A percentile compares a stretch with the other conserved stretches of the same genome.
phyloP scores from a whole-genome alignment of 1,140 invertebrate species.

The Aphelinus atriplicis region DNA sequence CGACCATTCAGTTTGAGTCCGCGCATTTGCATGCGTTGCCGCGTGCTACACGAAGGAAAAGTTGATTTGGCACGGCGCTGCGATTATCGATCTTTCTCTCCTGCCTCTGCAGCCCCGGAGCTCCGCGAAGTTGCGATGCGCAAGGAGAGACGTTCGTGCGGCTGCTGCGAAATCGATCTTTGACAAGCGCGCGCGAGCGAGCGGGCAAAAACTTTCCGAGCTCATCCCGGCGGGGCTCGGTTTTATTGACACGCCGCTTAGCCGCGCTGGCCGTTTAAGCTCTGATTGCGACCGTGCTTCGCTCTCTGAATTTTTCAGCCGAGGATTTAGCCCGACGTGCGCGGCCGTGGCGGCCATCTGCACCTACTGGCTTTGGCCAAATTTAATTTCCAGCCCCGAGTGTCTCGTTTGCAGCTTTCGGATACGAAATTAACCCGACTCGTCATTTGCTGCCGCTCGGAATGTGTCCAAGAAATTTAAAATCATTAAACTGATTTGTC shows the following conservation, averaged over 20 bases:
- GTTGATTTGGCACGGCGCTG: conserved; percentile 22
- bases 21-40: conserved; percentile 18
- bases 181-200: background rate
- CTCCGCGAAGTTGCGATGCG: too few relatives aligned
- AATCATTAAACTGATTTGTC: too few relatives aligned
- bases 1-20: conserved; percentile 1
- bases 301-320: background rate
- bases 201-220: conserved; percentile 9
- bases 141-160: too few relatives aligned
- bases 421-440: too few relatives aligned
- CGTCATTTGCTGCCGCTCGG: too few relatives aligned
- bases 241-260: conserved; percentile 16
- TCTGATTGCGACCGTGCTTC: background rate
- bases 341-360: too few relatives aligned
- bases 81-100: conserved; percentile 34
- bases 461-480: too few relatives aligned
- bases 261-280: too few relatives aligned
- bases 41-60: background rate
- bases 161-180: conserved; percentile 12
- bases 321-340: background rate
- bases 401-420: too few relatives aligned
- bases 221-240: background rate
- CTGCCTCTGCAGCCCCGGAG: too few relatives aligned
- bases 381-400: too few relatives aligned
- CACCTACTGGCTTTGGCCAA: too few relatives aligned